Conservation (phyloP, 2,888 invertebrate genomes). For the Thereva nobilitata region DNA sequence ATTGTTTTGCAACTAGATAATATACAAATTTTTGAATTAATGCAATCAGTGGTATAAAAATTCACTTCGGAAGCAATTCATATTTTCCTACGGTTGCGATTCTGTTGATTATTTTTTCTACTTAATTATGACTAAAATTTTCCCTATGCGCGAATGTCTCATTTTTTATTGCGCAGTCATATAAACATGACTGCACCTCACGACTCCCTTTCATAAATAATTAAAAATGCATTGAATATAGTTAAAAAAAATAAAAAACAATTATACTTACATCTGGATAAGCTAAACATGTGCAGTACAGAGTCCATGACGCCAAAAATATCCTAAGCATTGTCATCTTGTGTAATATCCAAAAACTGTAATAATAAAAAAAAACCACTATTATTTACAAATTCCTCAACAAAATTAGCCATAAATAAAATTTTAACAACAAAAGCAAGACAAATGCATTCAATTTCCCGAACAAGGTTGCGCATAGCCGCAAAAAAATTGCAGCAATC, state of each 20-base stretch:
- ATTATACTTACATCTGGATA: constrained; percentile 57
- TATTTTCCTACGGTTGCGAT: too few species aligned
- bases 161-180: too few species aligned
- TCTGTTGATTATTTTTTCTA: too few species aligned
- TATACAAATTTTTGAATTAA: too few species aligned
- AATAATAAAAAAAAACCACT: constrained; percentile 43
- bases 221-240: constrained; percentile 61
- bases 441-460: background rate
- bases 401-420: background rate
- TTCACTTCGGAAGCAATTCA: too few species aligned
- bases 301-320: constrained; percentile 52
- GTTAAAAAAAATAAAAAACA: constrained; percentile 44
- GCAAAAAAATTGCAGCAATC: background rate
- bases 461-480: background rate
- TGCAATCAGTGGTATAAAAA: too few species aligned
- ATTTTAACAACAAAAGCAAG: background rate
- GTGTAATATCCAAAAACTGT: constrained; percentile 44
- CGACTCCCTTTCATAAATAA: background rate
- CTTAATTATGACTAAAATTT: too few species aligned
- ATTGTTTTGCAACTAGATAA: too few species aligned
- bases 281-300: constrained; percentile 56
- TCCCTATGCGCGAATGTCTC: too few species aligned
- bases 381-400: background rate
- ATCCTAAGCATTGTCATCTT: constrained; percentile 55
- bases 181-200: too few species aligned